Evolutionary conservation across 2,797 vertebrate species (phyloP).

Genomic region (Hybognathus amarus): DNA sequence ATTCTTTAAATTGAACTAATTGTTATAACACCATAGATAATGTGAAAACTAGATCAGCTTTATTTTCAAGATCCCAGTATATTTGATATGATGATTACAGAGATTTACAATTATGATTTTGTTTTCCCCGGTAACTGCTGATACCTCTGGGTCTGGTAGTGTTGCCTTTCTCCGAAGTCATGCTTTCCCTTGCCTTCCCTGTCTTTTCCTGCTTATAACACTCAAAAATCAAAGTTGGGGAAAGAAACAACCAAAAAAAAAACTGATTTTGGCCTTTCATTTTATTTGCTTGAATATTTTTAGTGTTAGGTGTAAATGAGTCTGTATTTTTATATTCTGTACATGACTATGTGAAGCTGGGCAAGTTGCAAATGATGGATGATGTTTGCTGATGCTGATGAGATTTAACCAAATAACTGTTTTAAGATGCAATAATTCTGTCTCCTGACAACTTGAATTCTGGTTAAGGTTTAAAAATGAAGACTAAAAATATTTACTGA

Average conservation of each 20-base stretch:
- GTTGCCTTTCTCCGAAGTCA: not conserved
- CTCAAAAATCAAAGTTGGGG: slow-evolving; percentile 30
- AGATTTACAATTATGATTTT: not conserved
- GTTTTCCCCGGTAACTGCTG: not conserved
- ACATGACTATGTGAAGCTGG: slow-evolving; percentile 23
- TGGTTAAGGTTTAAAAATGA: slow-evolving; percentile 2
- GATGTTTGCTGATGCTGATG: not conserved
- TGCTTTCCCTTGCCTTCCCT: slow-evolving; percentile 26
- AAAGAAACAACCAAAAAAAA: slow-evolving; percentile 74
- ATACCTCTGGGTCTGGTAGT: not conserved
- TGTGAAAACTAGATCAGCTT: not conserved
- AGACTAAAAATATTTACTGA: slow-evolving; percentile 1
- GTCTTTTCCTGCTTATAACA: slow-evolving; percentile 48
- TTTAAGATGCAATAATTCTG: slow-evolving; percentile 12
- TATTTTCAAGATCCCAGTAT: not conserved
- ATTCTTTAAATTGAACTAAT: not conserved
- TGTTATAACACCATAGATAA: not conserved
- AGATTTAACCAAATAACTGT: slow-evolving; percentile 11
- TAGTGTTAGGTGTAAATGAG: too few species aligned
- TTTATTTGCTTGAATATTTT: not conserved
- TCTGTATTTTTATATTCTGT: slow-evolving; percentile 38
- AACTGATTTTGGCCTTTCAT: not conserved
- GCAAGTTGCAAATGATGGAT: slow-evolving; percentile 15
- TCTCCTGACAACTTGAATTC: slow-evolving; percentile 40
- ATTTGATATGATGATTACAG: slow-evolving; percentile 1